These are phyloP conservation scores for Probosciger aterrimus DNA, from an alignment of 2,113 vertebrate genomes.

Conservation along the genomic window DNA sequence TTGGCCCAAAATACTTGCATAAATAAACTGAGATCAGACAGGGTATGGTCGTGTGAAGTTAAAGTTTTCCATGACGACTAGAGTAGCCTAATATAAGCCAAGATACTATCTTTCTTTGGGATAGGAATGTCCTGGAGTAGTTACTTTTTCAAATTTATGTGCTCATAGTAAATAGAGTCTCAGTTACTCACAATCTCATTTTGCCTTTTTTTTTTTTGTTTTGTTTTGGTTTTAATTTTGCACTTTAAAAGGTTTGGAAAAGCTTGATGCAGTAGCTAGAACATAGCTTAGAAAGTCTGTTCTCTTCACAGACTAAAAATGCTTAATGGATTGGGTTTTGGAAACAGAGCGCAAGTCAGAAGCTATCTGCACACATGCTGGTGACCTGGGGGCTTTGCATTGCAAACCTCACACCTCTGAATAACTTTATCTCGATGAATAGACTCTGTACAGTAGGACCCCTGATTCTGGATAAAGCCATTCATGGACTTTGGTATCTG, in stretches of 20 bases:
- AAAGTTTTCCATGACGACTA: background rate
- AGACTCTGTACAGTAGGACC: background rate
- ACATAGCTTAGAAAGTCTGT: background rate
- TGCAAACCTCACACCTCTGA: background rate
- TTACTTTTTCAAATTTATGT: background rate
- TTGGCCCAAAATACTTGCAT: background rate
- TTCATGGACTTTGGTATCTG: background rate
- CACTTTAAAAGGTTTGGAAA: background rate
- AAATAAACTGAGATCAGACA: background rate
- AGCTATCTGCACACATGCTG: fast-evolving
- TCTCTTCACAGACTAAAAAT: background rate
- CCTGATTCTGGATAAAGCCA: background rate
- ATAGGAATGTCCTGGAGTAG: background rate
- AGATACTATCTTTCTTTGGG: background rate
- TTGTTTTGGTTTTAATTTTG: background rate
- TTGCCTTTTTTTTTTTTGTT: background rate
- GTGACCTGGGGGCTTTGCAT: background rate
- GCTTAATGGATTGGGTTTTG: background rate
- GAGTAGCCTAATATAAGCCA: background rate
- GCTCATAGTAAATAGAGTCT: background rate
- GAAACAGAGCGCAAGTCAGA: background rate
- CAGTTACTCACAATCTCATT: background rate
- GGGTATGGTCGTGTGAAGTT: background rate
- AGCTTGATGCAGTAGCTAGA: background rate
- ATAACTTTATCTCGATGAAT: background rate